Conservation (phyloP, 2,888 invertebrate species). For the Odontothrips loti region DNA sequence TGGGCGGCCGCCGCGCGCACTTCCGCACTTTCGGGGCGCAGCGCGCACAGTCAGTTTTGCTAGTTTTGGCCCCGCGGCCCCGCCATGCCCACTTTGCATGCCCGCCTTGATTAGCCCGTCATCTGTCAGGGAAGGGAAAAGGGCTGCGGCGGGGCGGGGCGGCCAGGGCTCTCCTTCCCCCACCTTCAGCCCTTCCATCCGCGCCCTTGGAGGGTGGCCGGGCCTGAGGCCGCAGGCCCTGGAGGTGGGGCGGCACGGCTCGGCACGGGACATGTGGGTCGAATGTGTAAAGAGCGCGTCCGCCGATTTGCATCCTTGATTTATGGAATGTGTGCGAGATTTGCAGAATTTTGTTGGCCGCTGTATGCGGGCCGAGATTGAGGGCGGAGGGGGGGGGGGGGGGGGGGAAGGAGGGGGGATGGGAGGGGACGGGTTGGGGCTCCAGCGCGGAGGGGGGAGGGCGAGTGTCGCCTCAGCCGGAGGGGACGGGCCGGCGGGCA, state of each 20-base stretch:
- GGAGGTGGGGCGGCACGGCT: neutral
- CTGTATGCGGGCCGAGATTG: neutral
- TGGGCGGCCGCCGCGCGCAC: too few species aligned
- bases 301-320: constrained; percentile 19
- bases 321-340: constrained; percentile 26
- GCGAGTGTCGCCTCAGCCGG: neutral
- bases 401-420: neutral
- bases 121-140: neutral
- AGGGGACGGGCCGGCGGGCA: neutral
- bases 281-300: constrained; percentile 26
- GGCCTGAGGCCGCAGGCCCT: neutral
- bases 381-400: neutral
- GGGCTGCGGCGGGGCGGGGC: neutral
- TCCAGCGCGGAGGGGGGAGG: neutral
- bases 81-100: constrained; percentile 13
- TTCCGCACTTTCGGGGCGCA: too few species aligned
- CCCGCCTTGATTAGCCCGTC: constrained; percentile 9
- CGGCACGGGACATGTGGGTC: constrained; percentile 14
- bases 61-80: neutral
- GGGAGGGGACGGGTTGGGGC: neutral
- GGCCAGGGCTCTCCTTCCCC: neutral
- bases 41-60: too few species aligned
- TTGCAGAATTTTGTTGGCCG: constrained; percentile 21
- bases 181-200: neutral
- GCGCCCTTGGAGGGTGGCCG: neutral